These are phyloP conservation scores for Mesorhabditis belari DNA, from an alignment of 2,888 invertebrate species.

Conservation along the genomic window DNA sequence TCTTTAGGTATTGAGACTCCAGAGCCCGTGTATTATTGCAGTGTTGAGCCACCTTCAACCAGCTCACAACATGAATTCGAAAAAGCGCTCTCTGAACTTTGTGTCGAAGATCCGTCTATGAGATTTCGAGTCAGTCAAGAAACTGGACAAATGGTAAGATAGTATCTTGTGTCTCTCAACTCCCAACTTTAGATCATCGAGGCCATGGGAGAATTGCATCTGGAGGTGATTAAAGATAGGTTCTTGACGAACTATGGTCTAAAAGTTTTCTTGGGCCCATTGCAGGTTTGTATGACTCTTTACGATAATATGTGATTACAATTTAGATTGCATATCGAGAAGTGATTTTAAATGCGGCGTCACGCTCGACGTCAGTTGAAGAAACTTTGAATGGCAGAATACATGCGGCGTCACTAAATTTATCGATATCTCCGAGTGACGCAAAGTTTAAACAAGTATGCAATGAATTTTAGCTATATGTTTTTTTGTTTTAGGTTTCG, in stretches of 20 bases:
- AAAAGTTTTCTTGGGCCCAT: conserved; percentile 78
- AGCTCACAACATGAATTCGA: conserved; percentile 31
- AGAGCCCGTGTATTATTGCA: conserved; percentile 91
- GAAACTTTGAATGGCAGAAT: conserved; percentile 58
- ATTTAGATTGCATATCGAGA: conserved; percentile 42
- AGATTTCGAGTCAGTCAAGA: conserved; percentile 59
- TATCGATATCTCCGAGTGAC: conserved; percentile 61
- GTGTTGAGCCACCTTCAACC: conserved; percentile 78
- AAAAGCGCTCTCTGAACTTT: conserved; percentile 35
- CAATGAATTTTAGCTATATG: conserved; percentile 5
- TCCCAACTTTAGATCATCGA: conserved; percentile 4
- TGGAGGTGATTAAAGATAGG: conserved; percentile 71
- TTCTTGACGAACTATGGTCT: conserved; percentile 73
- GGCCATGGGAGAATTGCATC: conserved; percentile 91
- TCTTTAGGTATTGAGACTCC: conserved; percentile 68
- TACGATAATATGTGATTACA: not conserved
- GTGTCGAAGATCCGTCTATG: conserved; percentile 45
- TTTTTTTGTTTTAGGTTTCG: not conserved
- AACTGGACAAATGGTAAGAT: conserved; percentile 56
- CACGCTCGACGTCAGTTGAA: conserved; percentile 59
- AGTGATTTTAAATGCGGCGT: conserved; percentile 18
- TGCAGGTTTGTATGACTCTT: conserved; percentile 65
- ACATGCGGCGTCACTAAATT: conserved; percentile 62
- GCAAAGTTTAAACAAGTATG: conserved; percentile 52
- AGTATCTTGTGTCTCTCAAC: not conserved